Percentiles rank a stretch among this genome's conserved stretches.
Conservation (phyloP, 2,113 vertebrate genomes). For the Megalops atlanticus region DNA sequence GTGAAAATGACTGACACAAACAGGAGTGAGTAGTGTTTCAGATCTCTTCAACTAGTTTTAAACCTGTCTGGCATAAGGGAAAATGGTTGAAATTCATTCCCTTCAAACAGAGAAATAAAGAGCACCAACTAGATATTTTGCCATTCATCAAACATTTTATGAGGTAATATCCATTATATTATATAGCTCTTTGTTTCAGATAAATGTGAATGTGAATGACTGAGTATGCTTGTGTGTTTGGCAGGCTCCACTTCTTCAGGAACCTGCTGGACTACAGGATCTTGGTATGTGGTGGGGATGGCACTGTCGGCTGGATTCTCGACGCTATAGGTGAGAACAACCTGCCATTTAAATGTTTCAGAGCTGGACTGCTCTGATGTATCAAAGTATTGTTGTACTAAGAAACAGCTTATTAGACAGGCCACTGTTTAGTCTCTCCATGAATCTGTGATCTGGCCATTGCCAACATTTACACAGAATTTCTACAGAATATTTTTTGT, state of each 20-base stretch:
- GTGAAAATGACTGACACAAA: neutral
- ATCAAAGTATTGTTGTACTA: neutral
- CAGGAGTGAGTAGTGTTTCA: neutral
- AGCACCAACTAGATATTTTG: neutral
- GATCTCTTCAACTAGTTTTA: too few species aligned
- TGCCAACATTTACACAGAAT: neutral
- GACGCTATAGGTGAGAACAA: conserved; percentile 66
- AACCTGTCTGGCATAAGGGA: too few species aligned
- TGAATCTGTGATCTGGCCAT: neutral
- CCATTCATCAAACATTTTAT: neutral
- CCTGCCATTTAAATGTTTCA: too few species aligned
- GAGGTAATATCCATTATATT: neutral
- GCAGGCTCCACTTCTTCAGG: conserved; percentile 71
- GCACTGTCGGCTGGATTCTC: conserved; percentile 77
- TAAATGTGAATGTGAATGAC: too few species aligned
- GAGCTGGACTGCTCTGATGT: neutral
- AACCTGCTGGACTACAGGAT: conserved; percentile 67
- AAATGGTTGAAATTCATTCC: too few species aligned
- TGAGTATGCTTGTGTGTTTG: conserved; percentile 12
- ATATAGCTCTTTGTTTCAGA: neutral
- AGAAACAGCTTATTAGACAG: neutral
- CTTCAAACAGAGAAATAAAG: too few species aligned
- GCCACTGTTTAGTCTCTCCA: neutral
- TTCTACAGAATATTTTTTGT: neutral
- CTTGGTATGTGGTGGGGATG: conserved; percentile 76